These are phyloP conservation scores for Drosophila barbarae DNA, from an alignment of 2,888 invertebrate genomes.

Conservation along the genomic window DNA sequence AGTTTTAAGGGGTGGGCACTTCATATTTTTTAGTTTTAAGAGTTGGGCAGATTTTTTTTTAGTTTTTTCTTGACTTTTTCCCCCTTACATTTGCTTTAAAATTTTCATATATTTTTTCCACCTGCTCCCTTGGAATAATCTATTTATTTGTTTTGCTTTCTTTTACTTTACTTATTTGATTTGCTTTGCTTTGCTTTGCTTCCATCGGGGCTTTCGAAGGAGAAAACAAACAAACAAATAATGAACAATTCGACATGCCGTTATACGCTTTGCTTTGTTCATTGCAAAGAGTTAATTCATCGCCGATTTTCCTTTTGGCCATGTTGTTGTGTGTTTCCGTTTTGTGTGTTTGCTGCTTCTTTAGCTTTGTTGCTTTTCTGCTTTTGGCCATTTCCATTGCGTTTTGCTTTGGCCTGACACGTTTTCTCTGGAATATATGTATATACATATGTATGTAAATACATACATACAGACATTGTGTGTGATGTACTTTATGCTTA, in stretches of 20 bases:
- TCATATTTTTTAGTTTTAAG: no score
- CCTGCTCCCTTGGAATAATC: constrained; percentile 23
- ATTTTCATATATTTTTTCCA: constrained; percentile 10
- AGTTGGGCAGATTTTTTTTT: no score
- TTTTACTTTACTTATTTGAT: constrained; percentile 28
- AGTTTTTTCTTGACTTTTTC: neutral
- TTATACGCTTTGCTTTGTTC: constrained; percentile 38
- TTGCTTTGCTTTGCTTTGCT: constrained; percentile 27
- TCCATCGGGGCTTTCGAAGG: constrained; percentile 18
- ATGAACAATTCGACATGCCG: constrained; percentile 31
- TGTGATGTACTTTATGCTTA: constrained; percentile 13
- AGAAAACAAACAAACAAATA: constrained; percentile 36
- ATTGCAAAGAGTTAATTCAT: constrained; percentile 64
- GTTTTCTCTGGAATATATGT: constrained; percentile 49
- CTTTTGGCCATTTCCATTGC: constrained; percentile 13
- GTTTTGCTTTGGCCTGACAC: constrained; percentile 41
- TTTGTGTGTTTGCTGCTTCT: constrained; percentile 16
- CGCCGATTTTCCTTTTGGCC: constrained; percentile 63
- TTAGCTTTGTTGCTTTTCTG: constrained; percentile 5
- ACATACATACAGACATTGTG: constrained; percentile 3
- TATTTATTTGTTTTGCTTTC: constrained; percentile 31
- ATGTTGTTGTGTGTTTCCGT: constrained; percentile 23
- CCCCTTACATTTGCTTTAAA: constrained; percentile 2
- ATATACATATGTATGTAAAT: no score
- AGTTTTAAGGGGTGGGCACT: no score